Conservation (phyloP, 2,888 invertebrate species). For the Lordiphosa fenestrarum region DNA sequence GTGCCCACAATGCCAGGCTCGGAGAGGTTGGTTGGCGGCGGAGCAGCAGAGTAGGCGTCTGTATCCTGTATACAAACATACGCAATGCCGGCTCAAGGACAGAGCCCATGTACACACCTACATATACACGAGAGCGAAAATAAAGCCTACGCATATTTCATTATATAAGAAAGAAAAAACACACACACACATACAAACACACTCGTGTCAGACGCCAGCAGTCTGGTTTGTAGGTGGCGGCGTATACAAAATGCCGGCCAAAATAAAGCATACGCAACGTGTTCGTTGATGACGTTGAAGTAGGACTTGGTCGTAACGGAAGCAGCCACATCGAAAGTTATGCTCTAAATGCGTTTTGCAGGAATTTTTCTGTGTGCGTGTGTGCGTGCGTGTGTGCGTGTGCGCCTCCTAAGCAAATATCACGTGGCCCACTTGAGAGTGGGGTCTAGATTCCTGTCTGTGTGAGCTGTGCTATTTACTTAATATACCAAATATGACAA, state of each 20-base stretch:
- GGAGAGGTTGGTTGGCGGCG: too few relatives aligned
- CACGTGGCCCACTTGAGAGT: conserved; percentile 26
- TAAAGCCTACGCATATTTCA: conserved; percentile 47
- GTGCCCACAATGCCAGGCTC: conserved; percentile 27
- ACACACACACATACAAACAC: not conserved
- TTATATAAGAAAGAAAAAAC: conserved; percentile 35
- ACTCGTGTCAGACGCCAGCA: not conserved
- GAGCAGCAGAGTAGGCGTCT: conserved; percentile 4
- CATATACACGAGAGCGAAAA: conserved; percentile 2
- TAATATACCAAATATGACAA: conserved; percentile 55
- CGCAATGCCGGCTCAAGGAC: conserved; percentile 60
- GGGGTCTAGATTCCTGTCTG: conserved; percentile 7
- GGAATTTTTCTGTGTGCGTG: not conserved
- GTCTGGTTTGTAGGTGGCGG: conserved; percentile 29
- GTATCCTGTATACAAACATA: conserved; percentile 27
- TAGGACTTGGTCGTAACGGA: conserved; percentile 35
- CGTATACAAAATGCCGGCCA: conserved; percentile 63
- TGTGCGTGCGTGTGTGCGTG: conserved; percentile 23
- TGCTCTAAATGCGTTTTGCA: conserved; percentile 6
- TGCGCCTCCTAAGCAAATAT: conserved; percentile 36
- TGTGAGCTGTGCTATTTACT: conserved; percentile 48
- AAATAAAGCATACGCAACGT: conserved; percentile 58
- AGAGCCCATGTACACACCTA: conserved; percentile 21
- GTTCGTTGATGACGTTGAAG: conserved; percentile 26
- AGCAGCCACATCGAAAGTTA: conserved; percentile 45